A percentile compares a stretch with the other conserved stretches of the same genome.
phyloP scores from a whole-genome alignment of 2,888 invertebrate genomes.

The Dasysyrphus albostriatus region DNA sequence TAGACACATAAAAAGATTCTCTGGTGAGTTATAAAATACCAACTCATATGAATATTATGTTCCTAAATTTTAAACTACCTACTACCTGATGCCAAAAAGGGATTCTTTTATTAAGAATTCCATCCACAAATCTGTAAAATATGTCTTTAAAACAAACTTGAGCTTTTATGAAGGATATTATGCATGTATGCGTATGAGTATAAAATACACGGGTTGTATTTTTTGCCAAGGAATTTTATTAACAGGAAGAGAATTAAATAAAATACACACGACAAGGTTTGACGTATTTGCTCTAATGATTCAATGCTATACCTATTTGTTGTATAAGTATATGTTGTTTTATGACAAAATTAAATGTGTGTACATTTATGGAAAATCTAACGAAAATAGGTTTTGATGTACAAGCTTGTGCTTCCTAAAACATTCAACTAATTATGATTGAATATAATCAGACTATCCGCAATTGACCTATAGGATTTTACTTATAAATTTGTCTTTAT shows the following conservation, averaged over 20 bases:
- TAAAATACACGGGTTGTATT: background rate
- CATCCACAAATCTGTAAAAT: slow-evolving; percentile 9
- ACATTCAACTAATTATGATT: too few relatives aligned
- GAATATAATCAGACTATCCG: too few relatives aligned
- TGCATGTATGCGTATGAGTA: too few relatives aligned
- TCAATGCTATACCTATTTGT: too few relatives aligned
- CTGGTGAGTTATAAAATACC: slow-evolving; percentile 11
- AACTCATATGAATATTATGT: background rate
- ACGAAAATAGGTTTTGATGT: too few relatives aligned
- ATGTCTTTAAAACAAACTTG: slow-evolving; percentile 2
- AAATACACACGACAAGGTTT: background rate
- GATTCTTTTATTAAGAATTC: slow-evolving; percentile 17
- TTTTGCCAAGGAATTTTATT: background rate
- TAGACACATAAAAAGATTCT: slow-evolving; percentile 12
- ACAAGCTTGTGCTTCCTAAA: too few relatives aligned
- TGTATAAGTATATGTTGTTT: too few relatives aligned
- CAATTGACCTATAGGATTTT: too few relatives aligned
- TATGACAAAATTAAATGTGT: too few relatives aligned
- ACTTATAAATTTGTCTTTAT: too few relatives aligned
- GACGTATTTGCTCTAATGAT: too few relatives aligned
- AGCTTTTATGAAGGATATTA: background rate
- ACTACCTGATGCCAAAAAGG: background rate
- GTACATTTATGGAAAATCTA: too few relatives aligned
- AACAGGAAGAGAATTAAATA: background rate
- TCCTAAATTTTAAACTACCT: background rate